Percentiles rank a stretch among this genome's conserved stretches.
Evolutionary conservation across 1,140 invertebrate genomes (phyloP).

Genomic region (Gonatopus flavifemur): DNA sequence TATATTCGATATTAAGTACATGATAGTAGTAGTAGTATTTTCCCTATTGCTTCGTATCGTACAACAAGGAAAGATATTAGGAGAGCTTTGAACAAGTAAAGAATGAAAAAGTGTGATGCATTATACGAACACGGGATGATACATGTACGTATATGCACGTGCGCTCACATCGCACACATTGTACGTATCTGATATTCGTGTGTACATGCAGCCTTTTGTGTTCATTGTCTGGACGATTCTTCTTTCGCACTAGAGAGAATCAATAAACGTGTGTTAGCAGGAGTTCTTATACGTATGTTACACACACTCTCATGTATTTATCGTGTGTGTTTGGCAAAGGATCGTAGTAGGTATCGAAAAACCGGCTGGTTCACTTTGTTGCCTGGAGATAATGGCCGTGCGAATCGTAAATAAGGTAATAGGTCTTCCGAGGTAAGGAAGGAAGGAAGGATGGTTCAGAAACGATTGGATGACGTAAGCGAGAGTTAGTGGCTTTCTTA

Average conservation of each 20-base stretch:
- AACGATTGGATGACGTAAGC: slow-evolving; percentile 35
- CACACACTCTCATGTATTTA: neutral
- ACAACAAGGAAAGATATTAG: too few species aligned
- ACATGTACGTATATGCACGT: too few species aligned
- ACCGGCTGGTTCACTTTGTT: slow-evolving; percentile 40
- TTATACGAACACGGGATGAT: too few species aligned
- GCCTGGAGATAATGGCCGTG: slow-evolving; percentile 36
- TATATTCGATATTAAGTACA: too few species aligned
- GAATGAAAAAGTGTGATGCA: too few species aligned
- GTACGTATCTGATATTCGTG: too few species aligned
- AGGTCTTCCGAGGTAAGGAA: slow-evolving; percentile 34
- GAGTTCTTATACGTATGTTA: too few species aligned
- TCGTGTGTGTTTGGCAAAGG: slow-evolving; percentile 1
- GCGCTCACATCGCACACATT: too few species aligned
- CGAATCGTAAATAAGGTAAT: slow-evolving; percentile 42
- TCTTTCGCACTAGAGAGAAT: slow-evolving; percentile 30
- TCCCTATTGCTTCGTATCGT: too few species aligned
- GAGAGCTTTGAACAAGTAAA: too few species aligned
- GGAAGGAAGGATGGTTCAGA: slow-evolving; percentile 18
- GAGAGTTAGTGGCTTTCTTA: slow-evolving; percentile 25
- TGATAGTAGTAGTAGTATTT: too few species aligned
- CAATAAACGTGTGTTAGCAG: slow-evolving; percentile 8
- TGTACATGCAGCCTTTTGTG: slow-evolving; percentile 20
- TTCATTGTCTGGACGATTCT: slow-evolving; percentile 28
- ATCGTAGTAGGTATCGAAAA: slow-evolving; percentile 37